A percentile compares a stretch with the other conserved stretches of the same genome.
Evolutionary conservation across 2,888 invertebrate genomes (phyloP).

Genomic region (Bugula neritina): DNA sequence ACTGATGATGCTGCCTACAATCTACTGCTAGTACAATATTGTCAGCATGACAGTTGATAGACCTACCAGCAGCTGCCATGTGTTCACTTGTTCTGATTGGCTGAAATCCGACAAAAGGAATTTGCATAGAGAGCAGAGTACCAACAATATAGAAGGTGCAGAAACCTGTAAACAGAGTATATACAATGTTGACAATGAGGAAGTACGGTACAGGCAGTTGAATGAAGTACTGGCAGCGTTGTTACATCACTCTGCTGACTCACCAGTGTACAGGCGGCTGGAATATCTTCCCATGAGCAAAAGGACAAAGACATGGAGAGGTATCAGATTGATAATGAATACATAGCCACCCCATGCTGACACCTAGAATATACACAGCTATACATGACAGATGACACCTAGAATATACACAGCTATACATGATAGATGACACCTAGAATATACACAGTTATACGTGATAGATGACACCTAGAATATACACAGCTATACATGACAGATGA

Average conservation of each 20-base stretch:
- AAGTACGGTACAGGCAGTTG: too few relatives aligned
- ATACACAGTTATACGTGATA: too few relatives aligned
- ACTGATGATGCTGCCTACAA: too few relatives aligned
- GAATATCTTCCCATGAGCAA: slow-evolving; percentile 88
- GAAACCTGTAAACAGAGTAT: slow-evolving; percentile 81
- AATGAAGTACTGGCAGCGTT: too few relatives aligned
- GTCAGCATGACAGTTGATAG: too few relatives aligned
- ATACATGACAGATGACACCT: slow-evolving; percentile 25
- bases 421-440: too few relatives aligned
- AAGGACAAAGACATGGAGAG: slow-evolving; percentile 89
- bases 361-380: slow-evolving; percentile 60
- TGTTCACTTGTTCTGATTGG: slow-evolving; percentile 98
- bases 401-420: too few relatives aligned
- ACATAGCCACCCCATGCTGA: slow-evolving; percentile 99
- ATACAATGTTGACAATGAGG: too few relatives aligned
- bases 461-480: too few relatives aligned
- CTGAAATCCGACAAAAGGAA: slow-evolving; percentile 78
- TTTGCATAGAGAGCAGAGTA: slow-evolving; percentile 90
- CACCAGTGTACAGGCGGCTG: slow-evolving; percentile 70
- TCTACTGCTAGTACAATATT: too few relatives aligned
- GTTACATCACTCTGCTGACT: too few relatives aligned
- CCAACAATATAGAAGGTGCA: slow-evolving; percentile 95
- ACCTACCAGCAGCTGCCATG: slow-evolving; percentile 87
- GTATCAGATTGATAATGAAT: slow-evolving; percentile 97
- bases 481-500: too few relatives aligned